Evolutionary conservation across 2,113 vertebrate species (phyloP).

Genomic region (Callipepla californica): DNA sequence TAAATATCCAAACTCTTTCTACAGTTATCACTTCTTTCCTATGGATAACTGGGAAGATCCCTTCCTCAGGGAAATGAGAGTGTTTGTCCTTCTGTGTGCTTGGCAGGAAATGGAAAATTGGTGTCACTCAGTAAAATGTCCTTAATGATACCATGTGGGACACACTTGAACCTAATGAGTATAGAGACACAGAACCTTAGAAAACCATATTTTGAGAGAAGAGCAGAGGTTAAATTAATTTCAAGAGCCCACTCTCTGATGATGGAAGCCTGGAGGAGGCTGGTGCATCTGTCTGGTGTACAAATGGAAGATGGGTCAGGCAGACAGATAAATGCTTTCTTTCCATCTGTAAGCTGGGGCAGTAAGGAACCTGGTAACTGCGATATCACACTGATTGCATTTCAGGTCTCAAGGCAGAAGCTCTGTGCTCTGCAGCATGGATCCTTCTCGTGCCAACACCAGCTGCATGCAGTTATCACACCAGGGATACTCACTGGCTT

Average conservation of each 20-base stretch:
- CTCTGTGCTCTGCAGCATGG: neutral
- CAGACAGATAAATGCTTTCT: neutral
- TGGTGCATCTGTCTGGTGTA: neutral
- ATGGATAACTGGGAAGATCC: neutral
- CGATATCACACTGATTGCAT: neutral
- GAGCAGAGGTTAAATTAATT: neutral
- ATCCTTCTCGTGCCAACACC: neutral
- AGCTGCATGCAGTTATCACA: neutral
- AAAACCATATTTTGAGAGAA: neutral
- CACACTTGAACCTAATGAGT: neutral
- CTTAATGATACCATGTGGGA: neutral
- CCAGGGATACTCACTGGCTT: neutral
- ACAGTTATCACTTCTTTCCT: neutral
- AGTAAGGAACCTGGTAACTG: neutral
- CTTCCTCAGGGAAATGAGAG: neutral
- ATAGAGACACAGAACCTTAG: neutral
- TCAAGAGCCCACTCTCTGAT: neutral
- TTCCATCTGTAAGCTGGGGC: neutral
- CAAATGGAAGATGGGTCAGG: neutral
- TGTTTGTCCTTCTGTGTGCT: neutral
- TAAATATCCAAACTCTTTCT: slow-evolving; percentile 39
- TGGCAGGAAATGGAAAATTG: neutral
- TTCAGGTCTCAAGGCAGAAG: neutral
- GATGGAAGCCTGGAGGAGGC: neutral
- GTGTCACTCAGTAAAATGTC: neutral